These are phyloP conservation scores for Danionella cerebrum DNA, from an alignment of 2,113 vertebrate genomes.

Conservation along the genomic window DNA sequence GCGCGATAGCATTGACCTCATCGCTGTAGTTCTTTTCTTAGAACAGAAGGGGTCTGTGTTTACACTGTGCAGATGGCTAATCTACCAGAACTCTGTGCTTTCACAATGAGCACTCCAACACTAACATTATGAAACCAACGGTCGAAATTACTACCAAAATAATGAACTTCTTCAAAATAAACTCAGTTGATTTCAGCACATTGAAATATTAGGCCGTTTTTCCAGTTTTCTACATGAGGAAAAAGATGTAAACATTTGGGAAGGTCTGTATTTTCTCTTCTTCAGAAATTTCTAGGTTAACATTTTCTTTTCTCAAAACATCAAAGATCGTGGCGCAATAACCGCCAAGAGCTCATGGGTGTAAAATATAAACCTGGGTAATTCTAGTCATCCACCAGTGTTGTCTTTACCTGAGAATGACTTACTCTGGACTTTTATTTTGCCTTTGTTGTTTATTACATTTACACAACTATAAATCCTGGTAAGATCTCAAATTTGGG, in stretches of 20 bases:
- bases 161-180: slow-evolving; percentile 70
- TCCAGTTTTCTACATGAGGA: slow-evolving; percentile 52
- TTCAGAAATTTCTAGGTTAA: slow-evolving; percentile 58
- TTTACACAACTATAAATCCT: background rate
- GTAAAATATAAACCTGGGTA: background rate
- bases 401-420: background rate
- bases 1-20: slow-evolving; percentile 44
- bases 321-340: slow-evolving; percentile 44
- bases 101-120: slow-evolving; percentile 64
- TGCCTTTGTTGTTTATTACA: background rate
- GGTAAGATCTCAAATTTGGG: background rate
- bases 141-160: slow-evolving; percentile 75
- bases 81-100: slow-evolving; percentile 55
- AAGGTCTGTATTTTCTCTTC: slow-evolving; percentile 50
- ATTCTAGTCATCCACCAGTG: background rate
- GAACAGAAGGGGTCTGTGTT: slow-evolving; percentile 57
- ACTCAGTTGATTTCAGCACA: slow-evolving; percentile 72
- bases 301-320: slow-evolving; percentile 60
- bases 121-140: slow-evolving; percentile 72
- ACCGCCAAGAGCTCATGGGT: slow-evolving; percentile 32
- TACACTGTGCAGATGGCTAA: slow-evolving; percentile 66
- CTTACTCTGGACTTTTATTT: background rate
- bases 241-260: slow-evolving; percentile 63
- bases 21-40: slow-evolving; percentile 50
- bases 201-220: slow-evolving; percentile 70